Conservation (phyloP, 2,113 vertebrate species). For the Madoqua kirkii region DNA sequence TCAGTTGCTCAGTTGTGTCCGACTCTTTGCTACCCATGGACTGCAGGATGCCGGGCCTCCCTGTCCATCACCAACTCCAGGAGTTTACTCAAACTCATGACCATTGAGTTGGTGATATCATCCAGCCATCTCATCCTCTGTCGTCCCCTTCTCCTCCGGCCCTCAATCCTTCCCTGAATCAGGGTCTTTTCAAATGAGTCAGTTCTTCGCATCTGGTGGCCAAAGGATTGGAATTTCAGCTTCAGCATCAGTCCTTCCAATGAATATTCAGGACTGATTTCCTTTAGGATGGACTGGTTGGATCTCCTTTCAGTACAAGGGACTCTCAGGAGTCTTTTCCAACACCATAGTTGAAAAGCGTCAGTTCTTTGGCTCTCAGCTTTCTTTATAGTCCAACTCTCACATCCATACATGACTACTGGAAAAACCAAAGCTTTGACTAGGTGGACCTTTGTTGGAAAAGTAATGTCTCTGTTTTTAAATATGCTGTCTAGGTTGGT, state of each 20-base stretch:
- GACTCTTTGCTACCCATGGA: not conserved
- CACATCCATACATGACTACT: not conserved
- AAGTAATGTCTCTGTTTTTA: not conserved
- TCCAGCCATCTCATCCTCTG: not conserved
- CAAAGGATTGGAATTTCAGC: too few relatives aligned
- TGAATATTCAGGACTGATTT: too few relatives aligned
- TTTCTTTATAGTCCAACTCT: not conserved
- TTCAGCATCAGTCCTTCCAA: too few relatives aligned
- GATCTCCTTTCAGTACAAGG: not conserved
- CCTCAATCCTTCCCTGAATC: not conserved
- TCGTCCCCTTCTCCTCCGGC: not conserved
- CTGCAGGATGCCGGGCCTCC: not conserved
- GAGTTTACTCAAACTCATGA: not conserved
- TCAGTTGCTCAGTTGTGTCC: not conserved
- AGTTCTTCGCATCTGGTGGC: not conserved
- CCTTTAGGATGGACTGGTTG: not conserved
- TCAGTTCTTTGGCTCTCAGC: not conserved
- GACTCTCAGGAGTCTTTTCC: not conserved
- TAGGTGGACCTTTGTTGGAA: not conserved
- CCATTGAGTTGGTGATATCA: not conserved
- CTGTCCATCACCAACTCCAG: not conserved
- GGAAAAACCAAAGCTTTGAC: not conserved
- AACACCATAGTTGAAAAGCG: not conserved
- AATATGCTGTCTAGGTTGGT: not conserved
- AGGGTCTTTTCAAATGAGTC: not conserved